Base-by-base conservation (phyloP, 37 sponge, comb jelly and placozoan genomes). In the Beroe forskalii region DNA sequence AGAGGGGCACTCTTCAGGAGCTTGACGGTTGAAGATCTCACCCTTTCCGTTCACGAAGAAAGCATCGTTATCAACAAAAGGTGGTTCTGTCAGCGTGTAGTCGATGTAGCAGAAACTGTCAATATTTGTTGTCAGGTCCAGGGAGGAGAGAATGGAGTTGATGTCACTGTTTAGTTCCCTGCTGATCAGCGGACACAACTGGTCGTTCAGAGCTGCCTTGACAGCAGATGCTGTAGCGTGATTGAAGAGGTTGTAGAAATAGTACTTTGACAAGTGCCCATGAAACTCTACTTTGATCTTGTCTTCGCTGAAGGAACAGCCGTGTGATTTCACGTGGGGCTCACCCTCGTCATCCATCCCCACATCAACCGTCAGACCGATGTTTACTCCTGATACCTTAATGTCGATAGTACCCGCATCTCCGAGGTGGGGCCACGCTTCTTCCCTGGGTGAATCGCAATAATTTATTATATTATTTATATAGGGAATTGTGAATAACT, bases 71-170 rank as follows among this genome's bases (percentile, higher is more conserved):
- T 0, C 55, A 3, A 80, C 86, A 44, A 42, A 80, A 12, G 86
- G 86, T 48, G 86, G 55, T 23, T 80, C 55, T 6, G 41, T 23
- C 4, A 80, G 86, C 2, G 86, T 37, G 33, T 80, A 80, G 86
- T 80, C 86, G 86, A 80, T 80, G 30, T 48, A 80, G 41, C 86
- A 80, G 55, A n/a, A 42, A 23, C 41, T 37, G 30, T 80, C 86
- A 19, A 80, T 80, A 42, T 41, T 38, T 12, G n/a, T 27, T 3
- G 27, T 32, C 1, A 80, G 86, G 24, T 80, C 86, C 4, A 80
- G 55, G 3, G 86, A 32, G 40, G 19, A 14, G 37, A 72, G 40
- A 6, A 12, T 22, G 40, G 19, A 27, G 76, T 72, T 72, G 19
- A 72, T 33, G 40, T 72, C 76, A 12, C 40, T 22, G 40, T 72